phyloP scores from a whole-genome alignment of 1,140 invertebrate genomes.

The Leucophenga varia region DNA sequence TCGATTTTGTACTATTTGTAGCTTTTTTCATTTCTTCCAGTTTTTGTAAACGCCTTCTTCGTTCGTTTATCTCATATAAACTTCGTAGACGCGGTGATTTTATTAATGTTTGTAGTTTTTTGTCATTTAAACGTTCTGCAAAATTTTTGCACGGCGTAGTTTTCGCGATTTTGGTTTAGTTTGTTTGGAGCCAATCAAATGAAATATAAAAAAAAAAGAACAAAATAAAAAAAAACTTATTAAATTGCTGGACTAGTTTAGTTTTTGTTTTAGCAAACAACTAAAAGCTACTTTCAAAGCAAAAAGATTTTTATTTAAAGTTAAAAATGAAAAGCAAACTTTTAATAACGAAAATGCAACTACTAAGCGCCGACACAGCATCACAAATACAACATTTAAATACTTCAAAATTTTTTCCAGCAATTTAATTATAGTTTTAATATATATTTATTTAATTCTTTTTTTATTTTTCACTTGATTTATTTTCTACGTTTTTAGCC shows the following conservation, averaged over 20 bases:
- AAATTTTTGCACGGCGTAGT: constrained; percentile 24
- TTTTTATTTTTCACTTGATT: no score
- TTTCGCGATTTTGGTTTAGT: no score
- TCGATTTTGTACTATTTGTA: background rate
- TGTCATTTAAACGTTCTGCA: constrained; percentile 53
- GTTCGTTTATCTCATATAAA: constrained; percentile 33
- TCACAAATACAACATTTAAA: no score
- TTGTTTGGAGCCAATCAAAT: constrained; percentile 29
- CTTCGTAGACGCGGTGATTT: constrained; percentile 35
- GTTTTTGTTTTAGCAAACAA: constrained; percentile 14
- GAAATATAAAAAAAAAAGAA: constrained; percentile 35
- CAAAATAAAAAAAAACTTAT: constrained; percentile 54
- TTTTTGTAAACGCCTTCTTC: constrained; percentile 1
- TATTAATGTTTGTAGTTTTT: constrained; percentile 37
- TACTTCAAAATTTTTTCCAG: no score
- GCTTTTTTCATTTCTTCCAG: constrained; percentile 17
- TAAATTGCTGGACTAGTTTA: constrained; percentile 45
- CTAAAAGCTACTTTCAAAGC: constrained; percentile 21
- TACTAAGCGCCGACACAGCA: constrained; percentile 40
- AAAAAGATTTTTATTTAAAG: constrained; percentile 9
- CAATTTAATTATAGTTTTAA: no score
- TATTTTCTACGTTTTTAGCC: no score
- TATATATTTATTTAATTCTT: no score
- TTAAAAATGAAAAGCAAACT: background rate
- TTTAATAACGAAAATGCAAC: constrained; percentile 7